A percentile compares a stretch with the other conserved stretches of the same genome.
These are phyloP conservation scores for Oreochromis tanganicae DNA, from an alignment of 2,113 vertebrate species.

Conservation along the genomic window DNA sequence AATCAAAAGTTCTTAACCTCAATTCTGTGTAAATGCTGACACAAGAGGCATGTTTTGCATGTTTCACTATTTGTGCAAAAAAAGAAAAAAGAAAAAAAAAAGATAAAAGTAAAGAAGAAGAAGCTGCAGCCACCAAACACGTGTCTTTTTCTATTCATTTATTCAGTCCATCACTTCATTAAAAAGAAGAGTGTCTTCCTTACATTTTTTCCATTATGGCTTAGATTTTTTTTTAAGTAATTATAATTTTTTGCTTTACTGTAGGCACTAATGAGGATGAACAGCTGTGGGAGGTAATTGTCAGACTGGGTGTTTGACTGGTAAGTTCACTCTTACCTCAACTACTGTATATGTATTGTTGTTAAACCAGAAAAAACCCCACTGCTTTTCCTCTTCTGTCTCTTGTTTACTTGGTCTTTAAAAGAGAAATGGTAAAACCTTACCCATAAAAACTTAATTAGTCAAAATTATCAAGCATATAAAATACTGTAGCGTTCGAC, in stretches of 20 bases:
- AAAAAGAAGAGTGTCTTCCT: not conserved
- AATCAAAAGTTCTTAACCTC: not conserved
- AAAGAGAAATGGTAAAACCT: not conserved
- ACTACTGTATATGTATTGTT: not conserved
- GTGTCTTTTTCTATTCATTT: constrained; percentile 1
- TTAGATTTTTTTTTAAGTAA: not conserved
- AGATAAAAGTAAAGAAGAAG: not conserved
- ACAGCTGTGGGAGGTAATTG: not conserved
- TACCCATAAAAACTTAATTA: not conserved
- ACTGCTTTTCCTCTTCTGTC: not conserved
- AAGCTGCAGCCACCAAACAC: not conserved
- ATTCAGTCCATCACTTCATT: constrained; percentile 25
- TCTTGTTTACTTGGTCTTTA: not conserved
- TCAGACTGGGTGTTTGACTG: not conserved
- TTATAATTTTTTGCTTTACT: not conserved
- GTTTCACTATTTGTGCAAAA: not conserved
- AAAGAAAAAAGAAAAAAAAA: not conserved
- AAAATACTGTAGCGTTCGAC: not conserved
- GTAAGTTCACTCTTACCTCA: not conserved
- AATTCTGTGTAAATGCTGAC: not conserved
- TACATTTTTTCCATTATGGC: not conserved
- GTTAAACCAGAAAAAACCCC: not conserved
- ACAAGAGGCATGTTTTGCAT: not conserved
- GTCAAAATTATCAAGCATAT: not conserved
- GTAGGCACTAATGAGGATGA: not conserved